Evolutionary conservation across 1,140 invertebrate genomes (phyloP).

Genomic region (Drosophila bifasciata): DNA sequence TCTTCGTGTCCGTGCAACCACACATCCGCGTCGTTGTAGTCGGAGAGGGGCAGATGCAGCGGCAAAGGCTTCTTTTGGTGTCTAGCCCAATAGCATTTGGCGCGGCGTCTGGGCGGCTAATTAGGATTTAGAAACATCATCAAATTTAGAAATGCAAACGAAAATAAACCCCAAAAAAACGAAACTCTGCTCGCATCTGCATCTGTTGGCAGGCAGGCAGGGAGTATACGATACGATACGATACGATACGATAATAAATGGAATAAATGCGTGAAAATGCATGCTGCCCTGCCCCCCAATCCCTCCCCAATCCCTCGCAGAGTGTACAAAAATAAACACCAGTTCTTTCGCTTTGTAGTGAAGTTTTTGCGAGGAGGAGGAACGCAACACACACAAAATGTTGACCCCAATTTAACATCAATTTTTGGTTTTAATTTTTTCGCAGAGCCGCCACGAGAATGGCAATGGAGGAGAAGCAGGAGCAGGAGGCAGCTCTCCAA

Average conservation of each 20-base stretch:
- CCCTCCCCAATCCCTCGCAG: constrained; percentile 29
- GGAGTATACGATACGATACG: too few relatives aligned
- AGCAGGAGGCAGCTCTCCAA: constrained; percentile 6
- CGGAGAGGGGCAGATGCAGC: constrained; percentile 1
- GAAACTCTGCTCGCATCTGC: constrained; percentile 23
- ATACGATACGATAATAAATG: constrained; percentile 65
- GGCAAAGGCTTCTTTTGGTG: constrained; percentile 22
- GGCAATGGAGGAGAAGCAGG: constrained; percentile 37
- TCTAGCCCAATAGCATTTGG: constrained; percentile 73
- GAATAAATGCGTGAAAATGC: constrained; percentile 80
- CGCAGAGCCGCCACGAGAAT: constrained; percentile 86
- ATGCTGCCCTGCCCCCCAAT: constrained; percentile 52
- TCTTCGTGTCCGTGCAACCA: constrained; percentile 1
- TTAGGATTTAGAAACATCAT: constrained; percentile 81
- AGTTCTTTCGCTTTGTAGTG: constrained; percentile 58
- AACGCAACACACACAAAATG: too few relatives aligned
- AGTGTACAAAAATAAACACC: constrained; percentile 54
- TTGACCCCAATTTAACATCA: constrained; percentile 68
- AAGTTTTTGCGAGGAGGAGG: constrained; percentile 52
- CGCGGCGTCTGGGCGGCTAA: constrained; percentile 66
- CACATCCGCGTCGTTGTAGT: constrained; percentile 41
- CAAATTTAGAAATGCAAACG: constrained; percentile 74
- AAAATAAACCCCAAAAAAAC: constrained; percentile 59
- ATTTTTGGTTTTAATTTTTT: constrained; percentile 54
- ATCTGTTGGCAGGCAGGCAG: constrained; percentile 37